Evolutionary conservation across 2,113 vertebrate species (phyloP), one percentile per base, ranked within the genome.

Genomic region (Romanogobio albipinnatus): DNA sequence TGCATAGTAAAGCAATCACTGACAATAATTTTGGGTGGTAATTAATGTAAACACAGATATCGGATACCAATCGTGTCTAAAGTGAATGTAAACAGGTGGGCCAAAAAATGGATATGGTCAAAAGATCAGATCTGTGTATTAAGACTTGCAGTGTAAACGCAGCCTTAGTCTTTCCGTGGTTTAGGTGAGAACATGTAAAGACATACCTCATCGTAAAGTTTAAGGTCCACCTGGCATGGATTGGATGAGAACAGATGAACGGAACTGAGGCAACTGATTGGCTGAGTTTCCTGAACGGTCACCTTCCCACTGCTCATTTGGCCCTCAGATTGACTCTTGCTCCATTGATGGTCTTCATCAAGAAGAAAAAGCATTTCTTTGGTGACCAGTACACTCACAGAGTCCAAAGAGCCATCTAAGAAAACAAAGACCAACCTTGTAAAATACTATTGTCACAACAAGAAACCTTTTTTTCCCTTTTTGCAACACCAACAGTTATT

Each of bases 191-290:
- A 68, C 29, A 56, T 66, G 3, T 56, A 39, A 47, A 79, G 43
- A 62, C 84, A 58, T 79, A 98, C 98, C 96, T 99, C 98, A 14
- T 99, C 97, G 0, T 98, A 99, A 83, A 99, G 95, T 87, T 95
- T 91, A 59, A 99, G 87, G 64, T 96, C 95, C 88, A 99, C 84
- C 84, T 95, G 93, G 86, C 92, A 91, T 0, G 94, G 93, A 43
- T 95, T 94, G 1, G 91, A 90, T 0, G 93, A 94, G 87, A 96
- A 98, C 7, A 97, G 94, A 86, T 95, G 89, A 76, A 99, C 90
- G 0, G 94, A 93, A 91, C 94, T 95, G 76, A 95, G 92, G n/a
- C 93, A 95, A 91, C 93, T 95, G 90, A 95, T 94, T 5, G 94
- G 93, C 76, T 94, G 93, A 1, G 87, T 92, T 76, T 95, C 94